A percentile compares a stretch with the other conserved stretches of the same genome.
phyloP scores from a whole-genome alignment of 2,888 invertebrate species.

The Hanleya hanleyi region DNA sequence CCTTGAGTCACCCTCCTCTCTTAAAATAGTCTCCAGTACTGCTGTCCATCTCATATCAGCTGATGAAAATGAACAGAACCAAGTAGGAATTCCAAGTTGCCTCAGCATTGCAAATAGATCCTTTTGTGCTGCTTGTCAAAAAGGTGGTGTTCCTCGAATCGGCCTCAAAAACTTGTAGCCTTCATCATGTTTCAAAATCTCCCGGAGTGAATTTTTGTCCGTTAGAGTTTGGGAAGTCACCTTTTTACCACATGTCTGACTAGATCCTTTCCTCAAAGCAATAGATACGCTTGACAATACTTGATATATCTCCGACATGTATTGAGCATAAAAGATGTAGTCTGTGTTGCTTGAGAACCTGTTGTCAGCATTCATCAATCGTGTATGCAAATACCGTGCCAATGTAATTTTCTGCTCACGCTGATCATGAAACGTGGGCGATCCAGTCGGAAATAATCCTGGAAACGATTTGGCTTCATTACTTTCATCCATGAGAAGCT shows the following conservation, averaged over 20 bases:
- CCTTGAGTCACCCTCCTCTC: constrained; percentile 23
- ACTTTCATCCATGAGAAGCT: constrained; percentile 23
- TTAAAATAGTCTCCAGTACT: constrained; percentile 30
- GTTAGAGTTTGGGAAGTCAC: constrained; percentile 19
- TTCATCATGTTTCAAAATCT: constrained; percentile 21
- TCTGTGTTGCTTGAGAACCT: constrained; percentile 28
- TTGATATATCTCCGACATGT: constrained; percentile 23
- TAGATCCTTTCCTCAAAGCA: constrained; percentile 15
- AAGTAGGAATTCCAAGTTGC: too few species aligned
- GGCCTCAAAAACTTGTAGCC: constrained; percentile 30
- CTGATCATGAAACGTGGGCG: neutral
- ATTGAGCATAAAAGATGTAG: constrained; percentile 35
- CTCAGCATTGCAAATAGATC: constrained; percentile 36
- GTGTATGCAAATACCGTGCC: constrained; percentile 22
- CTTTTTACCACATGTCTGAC: neutral
- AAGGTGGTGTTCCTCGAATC: constrained; percentile 34
- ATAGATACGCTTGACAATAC: constrained; percentile 15
- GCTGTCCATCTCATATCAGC: constrained; percentile 38
- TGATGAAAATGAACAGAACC: constrained; percentile 37
- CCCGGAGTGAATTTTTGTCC: constrained; percentile 3
- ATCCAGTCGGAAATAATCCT: neutral
- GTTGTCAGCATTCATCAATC: constrained; percentile 27
- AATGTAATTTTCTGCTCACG: constrained; percentile 6
- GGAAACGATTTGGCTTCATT: constrained; percentile 6
- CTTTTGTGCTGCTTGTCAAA: constrained; percentile 35